phyloP scores from a whole-genome alignment of 2,113 vertebrate species.

The Ochotona curzoniae region DNA sequence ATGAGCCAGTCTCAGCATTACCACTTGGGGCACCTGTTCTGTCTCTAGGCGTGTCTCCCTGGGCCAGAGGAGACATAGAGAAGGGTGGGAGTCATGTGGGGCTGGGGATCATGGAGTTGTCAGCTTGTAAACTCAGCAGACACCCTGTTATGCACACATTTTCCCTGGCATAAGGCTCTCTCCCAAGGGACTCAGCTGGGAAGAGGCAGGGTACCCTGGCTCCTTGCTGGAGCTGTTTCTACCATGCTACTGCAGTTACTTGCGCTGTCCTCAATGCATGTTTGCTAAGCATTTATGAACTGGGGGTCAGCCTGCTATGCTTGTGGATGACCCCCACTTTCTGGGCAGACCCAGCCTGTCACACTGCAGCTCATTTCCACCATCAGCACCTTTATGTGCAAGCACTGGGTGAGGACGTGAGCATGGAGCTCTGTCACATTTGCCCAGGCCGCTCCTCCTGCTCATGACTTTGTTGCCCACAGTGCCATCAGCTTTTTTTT shows the following conservation, averaged over 20 bases:
- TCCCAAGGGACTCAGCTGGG: neutral
- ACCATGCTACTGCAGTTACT: neutral
- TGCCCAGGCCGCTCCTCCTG: neutral
- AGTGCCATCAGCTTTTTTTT: constrained; percentile 21
- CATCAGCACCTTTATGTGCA: neutral
- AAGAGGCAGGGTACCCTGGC: neutral
- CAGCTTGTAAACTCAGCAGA: no score
- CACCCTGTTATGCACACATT: fast-evolving
- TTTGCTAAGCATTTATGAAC: neutral
- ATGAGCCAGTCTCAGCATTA: no score
- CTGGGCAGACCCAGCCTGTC: no score
- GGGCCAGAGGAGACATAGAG: neutral
- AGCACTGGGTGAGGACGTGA: neutral
- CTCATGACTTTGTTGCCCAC: neutral
- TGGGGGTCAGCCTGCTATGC: neutral
- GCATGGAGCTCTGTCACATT: neutral
- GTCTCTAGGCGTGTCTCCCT: no score
- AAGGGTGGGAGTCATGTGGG: no score
- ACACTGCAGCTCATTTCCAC: neutral
- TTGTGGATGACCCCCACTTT: fast-evolving
- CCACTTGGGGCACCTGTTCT: neutral
- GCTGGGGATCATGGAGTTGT: neutral
- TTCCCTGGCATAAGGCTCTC: neutral
- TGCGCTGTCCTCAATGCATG: neutral
- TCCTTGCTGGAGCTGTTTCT: neutral